Base-by-base conservation (phyloP, 1,140 invertebrate genomes). In the Thalassaphorura encarpata region DNA sequence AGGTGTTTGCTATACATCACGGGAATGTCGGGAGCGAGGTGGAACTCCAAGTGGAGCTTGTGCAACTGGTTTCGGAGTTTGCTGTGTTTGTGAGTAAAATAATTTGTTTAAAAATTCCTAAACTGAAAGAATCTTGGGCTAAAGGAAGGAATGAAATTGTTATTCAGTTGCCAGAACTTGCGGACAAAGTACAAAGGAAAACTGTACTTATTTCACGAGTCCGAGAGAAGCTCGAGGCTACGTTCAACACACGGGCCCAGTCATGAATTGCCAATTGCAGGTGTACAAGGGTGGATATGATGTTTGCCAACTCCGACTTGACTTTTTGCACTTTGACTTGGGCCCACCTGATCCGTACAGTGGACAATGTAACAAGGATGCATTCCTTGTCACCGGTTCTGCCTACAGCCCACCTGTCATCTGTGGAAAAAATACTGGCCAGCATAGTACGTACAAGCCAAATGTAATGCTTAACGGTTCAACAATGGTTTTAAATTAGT, bases 191-290 rank as follows among this genome's bases (percentile, higher is more conserved):
- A 72, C 71, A 13, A 66, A 66, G 42, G 70, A 72, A 56, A 75
- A 75, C 60, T 67, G 66, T 39, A 73, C 72, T 1, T 70, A 73
- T 53, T 75, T 75, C 54, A 69, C 70, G 15, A 73, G 71, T 61
- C 60, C 64, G 11, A 61, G 62, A 41, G 64, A 66, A 33, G 54
- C 61, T 2, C 46, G 64, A 18, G 48, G 29, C 1, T 66, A 64
- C 36, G 60, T 62, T 13, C 54, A 58, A 23, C 52, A 65, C 48
- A 43, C 45, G 29, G 63, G 62, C 1, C 64, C 64, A 0, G 64
- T 66, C 8, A 63, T 66, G 62, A 66, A 66, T 31, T 75, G 73
- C 60, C 73, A 74, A 50, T 66, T 74, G 3, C 69, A 70, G 41
- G 69, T 74, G 15, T 67, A 71, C 54, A 72, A 73, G 43, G 63